These are phyloP conservation scores for Pongo pygmaeus DNA, from an alignment of 2,113 vertebrate genomes.

Conservation along the genomic window DNA sequence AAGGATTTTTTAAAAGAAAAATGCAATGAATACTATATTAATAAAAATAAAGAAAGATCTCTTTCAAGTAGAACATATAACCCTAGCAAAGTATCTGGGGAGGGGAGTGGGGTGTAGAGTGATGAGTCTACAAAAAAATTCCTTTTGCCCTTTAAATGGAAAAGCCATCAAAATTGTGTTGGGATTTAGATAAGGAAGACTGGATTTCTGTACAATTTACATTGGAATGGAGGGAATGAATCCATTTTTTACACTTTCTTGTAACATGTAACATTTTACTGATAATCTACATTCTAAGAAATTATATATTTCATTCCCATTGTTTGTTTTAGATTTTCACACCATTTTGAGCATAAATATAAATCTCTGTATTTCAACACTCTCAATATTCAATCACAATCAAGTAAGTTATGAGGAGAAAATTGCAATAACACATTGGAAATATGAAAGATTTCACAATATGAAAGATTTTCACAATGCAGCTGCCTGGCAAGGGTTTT, in stretches of 20 bases:
- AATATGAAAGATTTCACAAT: conserved; percentile 30
- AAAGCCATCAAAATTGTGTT: conserved; percentile 18
- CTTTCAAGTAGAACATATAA: neutral
- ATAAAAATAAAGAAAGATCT: conserved; percentile 4
- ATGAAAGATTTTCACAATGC: neutral
- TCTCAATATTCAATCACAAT: conserved; percentile 40
- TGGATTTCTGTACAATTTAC: conserved; percentile 17
- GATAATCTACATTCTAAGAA: conserved; percentile 30
- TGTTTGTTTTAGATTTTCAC: conserved; percentile 45
- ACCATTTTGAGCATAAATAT: neutral
- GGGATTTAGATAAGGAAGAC: neutral
- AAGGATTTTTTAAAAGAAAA: neutral
- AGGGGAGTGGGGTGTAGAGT: neutral
- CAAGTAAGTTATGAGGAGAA: neutral
- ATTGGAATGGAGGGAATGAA: neutral
- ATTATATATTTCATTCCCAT: neutral
- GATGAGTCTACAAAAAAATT: neutral
- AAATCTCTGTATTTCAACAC: neutral
- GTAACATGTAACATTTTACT: neutral
- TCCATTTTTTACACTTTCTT: neutral
- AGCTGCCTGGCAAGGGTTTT: conserved; percentile 25
- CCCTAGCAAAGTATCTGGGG: neutral
- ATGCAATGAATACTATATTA: neutral
- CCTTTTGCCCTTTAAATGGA: neutral
- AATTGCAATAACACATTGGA: neutral